Percentiles rank a stretch among this genome's conserved stretches.
These are phyloP conservation scores for Brachionus manjavacas DNA, from an alignment of 1,140 invertebrate genomes.

Conservation along the genomic window DNA sequence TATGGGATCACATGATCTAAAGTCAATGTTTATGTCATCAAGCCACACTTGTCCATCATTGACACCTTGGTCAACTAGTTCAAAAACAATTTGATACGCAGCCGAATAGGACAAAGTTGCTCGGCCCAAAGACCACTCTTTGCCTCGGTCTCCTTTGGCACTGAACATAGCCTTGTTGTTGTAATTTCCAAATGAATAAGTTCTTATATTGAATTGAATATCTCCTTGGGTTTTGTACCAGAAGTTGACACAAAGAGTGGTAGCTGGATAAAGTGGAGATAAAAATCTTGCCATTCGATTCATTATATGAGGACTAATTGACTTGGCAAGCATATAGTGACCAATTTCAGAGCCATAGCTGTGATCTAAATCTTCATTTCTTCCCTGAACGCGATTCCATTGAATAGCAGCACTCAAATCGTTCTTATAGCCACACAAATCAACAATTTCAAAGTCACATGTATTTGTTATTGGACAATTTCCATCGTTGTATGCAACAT, in stretches of 20 bases:
- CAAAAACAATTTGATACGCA: conserved; percentile 38
- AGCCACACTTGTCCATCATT: not conserved
- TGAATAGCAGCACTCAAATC: conserved; percentile 11
- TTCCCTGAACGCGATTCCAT: not conserved
- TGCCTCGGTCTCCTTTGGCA: not conserved
- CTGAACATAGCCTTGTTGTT: not conserved
- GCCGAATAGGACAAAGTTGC: not conserved
- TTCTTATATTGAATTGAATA: conserved; percentile 20
- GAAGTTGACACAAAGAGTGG: not conserved
- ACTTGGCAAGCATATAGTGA: conserved; percentile 18
- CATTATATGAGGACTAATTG: not conserved
- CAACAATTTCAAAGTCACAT: conserved; percentile 38
- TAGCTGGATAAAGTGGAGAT: not conserved
- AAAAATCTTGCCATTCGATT: not conserved
- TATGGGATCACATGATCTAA: not conserved
- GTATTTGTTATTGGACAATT: conserved; percentile 45
- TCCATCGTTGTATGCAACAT: conserved; percentile 47
- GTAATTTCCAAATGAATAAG: conserved; percentile 31
- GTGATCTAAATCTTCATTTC: not conserved
- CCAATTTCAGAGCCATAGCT: not conserved
- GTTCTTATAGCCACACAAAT: conserved; percentile 52
- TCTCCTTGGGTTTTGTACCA: conserved; percentile 19
- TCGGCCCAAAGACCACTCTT: conserved; percentile 19
- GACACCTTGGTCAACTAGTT: not conserved
- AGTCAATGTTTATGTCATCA: conserved; percentile 12